phyloP scores from a whole-genome alignment of 2,797 vertebrate species.

The Ctenopoma multispine region DNA sequence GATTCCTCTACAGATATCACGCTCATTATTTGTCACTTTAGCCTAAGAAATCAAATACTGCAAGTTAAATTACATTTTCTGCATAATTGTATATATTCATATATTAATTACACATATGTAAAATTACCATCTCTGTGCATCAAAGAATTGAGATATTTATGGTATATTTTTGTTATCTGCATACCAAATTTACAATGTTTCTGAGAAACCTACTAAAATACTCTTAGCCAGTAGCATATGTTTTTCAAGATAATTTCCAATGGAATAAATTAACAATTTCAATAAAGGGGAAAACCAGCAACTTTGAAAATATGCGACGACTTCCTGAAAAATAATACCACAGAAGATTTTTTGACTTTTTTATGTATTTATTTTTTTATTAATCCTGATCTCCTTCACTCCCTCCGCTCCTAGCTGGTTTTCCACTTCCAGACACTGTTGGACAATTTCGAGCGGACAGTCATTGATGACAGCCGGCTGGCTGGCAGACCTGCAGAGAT shows the following conservation, averaged over 20 bases:
- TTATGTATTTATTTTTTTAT: background rate
- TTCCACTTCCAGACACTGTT: conserved; percentile 92
- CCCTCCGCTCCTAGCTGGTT: conserved; percentile 80
- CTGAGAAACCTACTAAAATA: too few relatives aligned
- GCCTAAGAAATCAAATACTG: too few relatives aligned
- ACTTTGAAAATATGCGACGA: conserved; percentile 2
- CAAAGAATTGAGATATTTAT: background rate
- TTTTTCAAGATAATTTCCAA: conserved; percentile 8
- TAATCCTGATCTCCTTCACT: background rate
- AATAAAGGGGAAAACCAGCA: background rate
- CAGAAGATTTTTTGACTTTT: too few relatives aligned
- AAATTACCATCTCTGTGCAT: background rate
- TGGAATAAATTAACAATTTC: background rate
- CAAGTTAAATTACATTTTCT: background rate
- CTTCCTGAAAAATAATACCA: too few relatives aligned
- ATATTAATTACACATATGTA: background rate
- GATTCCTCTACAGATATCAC: too few relatives aligned
- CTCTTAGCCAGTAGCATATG: background rate
- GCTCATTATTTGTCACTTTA: too few relatives aligned
- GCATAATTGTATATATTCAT: background rate
- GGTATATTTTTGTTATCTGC: background rate
- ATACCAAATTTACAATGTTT: background rate
- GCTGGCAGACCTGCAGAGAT: conserved; percentile 88
- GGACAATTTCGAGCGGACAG: conserved; percentile 89
- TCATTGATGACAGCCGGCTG: conserved; percentile 89